Percentiles rank a stretch among this genome's conserved stretches.
Conservation (phyloP, 2,797 vertebrate genomes). For the Zalophus californianus region DNA sequence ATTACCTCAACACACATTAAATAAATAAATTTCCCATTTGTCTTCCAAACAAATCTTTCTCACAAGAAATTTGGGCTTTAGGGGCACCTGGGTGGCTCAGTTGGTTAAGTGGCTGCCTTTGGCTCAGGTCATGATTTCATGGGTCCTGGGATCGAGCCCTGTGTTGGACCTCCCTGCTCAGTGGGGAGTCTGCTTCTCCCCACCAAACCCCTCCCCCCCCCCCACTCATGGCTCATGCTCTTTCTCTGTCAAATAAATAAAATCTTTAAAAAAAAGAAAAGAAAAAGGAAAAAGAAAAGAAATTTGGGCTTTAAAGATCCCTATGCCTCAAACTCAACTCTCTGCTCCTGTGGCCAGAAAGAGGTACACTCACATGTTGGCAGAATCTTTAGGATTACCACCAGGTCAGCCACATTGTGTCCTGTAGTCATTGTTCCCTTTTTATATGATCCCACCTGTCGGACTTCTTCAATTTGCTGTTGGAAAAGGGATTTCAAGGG, state of each 20-base stretch:
- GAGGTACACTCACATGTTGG: slow-evolving; percentile 92
- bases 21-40: background rate
- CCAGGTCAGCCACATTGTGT: slow-evolving; percentile 97
- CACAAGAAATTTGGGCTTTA: background rate
- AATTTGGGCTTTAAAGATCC: background rate
- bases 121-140: background rate
- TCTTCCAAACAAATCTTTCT: background rate
- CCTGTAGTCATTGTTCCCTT: slow-evolving; percentile 98
- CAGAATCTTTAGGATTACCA: slow-evolving; percentile 97
- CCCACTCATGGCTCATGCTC: background rate
- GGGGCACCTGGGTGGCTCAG: background rate
- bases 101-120: background rate
- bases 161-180: background rate
- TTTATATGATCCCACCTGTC: slow-evolving; percentile 99
- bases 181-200: background rate
- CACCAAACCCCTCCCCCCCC: too few relatives aligned
- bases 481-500: background rate
- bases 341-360: background rate
- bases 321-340: background rate
- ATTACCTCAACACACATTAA: background rate
- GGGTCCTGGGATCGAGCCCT: too few relatives aligned
- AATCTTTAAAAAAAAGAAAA: too few relatives aligned
- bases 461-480: slow-evolving; percentile 99
- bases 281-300: background rate
- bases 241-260: too few relatives aligned